These are phyloP conservation scores for Conger conger DNA, from an alignment of 2,113 vertebrate species.

Conservation along the genomic window DNA sequence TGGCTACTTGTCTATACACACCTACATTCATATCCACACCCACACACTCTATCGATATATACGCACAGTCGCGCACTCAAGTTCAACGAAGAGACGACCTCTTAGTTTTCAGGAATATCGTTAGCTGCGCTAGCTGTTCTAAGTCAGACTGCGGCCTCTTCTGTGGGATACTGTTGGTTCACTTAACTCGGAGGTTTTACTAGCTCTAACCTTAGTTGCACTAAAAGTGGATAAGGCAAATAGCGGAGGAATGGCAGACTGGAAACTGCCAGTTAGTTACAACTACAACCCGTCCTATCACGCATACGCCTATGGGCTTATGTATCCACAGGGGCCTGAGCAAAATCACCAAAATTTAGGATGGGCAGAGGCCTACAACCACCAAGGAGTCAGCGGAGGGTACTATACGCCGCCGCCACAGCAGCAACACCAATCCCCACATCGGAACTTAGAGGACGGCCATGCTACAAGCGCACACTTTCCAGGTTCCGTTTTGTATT, in stretches of 20 bases:
- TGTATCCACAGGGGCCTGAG: slow-evolving; percentile 57
- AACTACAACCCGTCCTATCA: slow-evolving; percentile 63
- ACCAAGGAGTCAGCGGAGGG: slow-evolving; percentile 33
- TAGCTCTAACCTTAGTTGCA: neutral
- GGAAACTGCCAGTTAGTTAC: slow-evolving; percentile 62
- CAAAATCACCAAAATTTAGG: slow-evolving; percentile 46
- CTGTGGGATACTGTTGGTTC: neutral
- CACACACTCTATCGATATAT: slow-evolving; percentile 33
- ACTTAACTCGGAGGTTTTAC: neutral
- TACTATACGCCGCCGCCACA: slow-evolving; percentile 38
- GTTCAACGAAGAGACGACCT: neutral
- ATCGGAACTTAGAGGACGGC: slow-evolving; percentile 41
- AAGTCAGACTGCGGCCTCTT: neutral
- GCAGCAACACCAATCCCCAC: slow-evolving; percentile 45
- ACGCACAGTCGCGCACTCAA: neutral
- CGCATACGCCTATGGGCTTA: slow-evolving; percentile 59
- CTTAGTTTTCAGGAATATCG: neutral
- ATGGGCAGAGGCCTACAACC: slow-evolving; percentile 54
- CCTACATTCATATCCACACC: slow-evolving; percentile 32
- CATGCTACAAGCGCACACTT: slow-evolving; percentile 30
- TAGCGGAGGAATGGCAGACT: slow-evolving; percentile 60
- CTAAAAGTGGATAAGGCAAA: neutral
- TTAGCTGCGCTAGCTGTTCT: neutral
- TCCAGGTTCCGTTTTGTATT: slow-evolving; percentile 42
- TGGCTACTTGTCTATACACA: slow-evolving; percentile 41